These are phyloP conservation scores for Chiloscyllium plagiosum DNA, from an alignment of 2,113 vertebrate species.

Conservation along the genomic window DNA sequence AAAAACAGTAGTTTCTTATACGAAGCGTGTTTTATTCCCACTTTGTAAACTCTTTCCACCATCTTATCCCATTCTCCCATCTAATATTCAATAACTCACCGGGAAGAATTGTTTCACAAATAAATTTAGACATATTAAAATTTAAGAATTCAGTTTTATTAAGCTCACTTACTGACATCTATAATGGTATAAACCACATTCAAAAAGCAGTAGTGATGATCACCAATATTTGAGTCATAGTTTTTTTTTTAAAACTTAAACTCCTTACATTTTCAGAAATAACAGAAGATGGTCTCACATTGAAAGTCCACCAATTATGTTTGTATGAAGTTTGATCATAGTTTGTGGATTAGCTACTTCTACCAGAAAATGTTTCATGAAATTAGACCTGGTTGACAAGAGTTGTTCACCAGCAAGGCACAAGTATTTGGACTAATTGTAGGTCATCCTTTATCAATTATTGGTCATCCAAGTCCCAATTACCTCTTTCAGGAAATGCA, in stretches of 20 bases:
- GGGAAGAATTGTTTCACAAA: conserved; percentile 3
- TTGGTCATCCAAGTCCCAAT: conserved; percentile 5
- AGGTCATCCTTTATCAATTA: neutral
- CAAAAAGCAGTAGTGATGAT: conserved; percentile 46
- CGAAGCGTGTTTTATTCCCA: neutral
- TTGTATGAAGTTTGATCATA: conserved; percentile 7
- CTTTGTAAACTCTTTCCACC: neutral
- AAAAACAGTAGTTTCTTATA: neutral
- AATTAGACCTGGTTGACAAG: conserved; percentile 38
- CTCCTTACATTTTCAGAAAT: conserved; percentile 35
- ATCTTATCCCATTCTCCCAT: neutral
- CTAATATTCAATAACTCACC: neutral
- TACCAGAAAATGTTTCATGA: conserved; percentile 49
- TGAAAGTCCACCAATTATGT: conserved; percentile 40
- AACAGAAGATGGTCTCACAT: conserved; percentile 27
- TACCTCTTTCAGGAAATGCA: neutral
- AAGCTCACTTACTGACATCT: conserved; percentile 46
- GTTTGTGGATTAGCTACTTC: conserved; percentile 44
- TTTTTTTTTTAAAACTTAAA: conserved; percentile 47
- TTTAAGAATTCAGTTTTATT: conserved; percentile 55
- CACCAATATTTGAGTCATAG: conserved; percentile 44
- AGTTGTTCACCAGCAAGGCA: conserved; percentile 61
- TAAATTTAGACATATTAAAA: conserved; percentile 42
- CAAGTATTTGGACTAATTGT: conserved; percentile 57
- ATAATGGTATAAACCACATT: conserved; percentile 49